Evolutionary conservation across 2,113 vertebrate genomes (phyloP).

Genomic region (Neogale vison): DNA sequence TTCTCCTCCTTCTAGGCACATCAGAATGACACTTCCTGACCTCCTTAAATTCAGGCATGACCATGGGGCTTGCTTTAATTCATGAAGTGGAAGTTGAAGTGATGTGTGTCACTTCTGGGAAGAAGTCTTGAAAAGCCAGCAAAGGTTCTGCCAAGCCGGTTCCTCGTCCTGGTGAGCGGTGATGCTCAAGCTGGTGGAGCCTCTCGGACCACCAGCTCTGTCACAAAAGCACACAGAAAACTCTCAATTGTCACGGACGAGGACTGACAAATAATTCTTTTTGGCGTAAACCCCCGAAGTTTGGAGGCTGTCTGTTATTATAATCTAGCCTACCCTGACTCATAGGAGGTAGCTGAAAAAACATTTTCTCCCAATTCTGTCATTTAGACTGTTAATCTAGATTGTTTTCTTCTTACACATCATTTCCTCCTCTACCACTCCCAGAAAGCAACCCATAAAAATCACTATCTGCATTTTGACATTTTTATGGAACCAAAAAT

Average conservation of each 20-base stretch:
- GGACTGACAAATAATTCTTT: neutral
- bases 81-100: neutral
- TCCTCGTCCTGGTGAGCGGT: fast-evolving
- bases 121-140: neutral
- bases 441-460: slow-evolving; percentile 32
- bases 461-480: neutral
- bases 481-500: neutral
- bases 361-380: neutral
- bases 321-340: neutral
- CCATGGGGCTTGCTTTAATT: neutral
- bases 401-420: neutral
- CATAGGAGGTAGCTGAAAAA: neutral
- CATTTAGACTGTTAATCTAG: neutral
- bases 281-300: neutral
- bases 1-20: neutral
- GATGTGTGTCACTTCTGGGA: neutral
- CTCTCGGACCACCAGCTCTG: neutral
- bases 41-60: neutral
- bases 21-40: neutral
- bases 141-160: neutral
- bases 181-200: neutral
- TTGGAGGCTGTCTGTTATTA: neutral
- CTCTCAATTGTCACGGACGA: neutral
- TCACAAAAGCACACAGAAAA: neutral
- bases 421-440: neutral